Conservation (phyloP, 1,140 invertebrate genomes). For the Leptinotarsa lineolata region DNA sequence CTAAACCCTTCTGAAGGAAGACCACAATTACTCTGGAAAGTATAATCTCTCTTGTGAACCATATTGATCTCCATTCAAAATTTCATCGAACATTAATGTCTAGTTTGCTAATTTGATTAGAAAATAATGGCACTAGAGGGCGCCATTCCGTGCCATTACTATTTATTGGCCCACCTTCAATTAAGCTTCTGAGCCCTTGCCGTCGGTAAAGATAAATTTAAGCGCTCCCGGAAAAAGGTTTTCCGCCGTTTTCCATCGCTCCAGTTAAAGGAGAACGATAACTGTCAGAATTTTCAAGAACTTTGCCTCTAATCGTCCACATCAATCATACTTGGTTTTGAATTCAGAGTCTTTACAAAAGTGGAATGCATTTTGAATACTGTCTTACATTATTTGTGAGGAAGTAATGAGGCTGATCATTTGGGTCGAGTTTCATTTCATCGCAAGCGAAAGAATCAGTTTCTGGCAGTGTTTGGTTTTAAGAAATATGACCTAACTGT, state of each 20-base stretch:
- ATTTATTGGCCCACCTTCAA: conserved; percentile 45
- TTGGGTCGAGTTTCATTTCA: background rate
- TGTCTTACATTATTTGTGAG: background rate
- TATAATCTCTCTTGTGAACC: conserved; percentile 11
- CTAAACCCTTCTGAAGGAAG: background rate
- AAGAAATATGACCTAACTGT: too few species aligned
- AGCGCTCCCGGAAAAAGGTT: conserved; percentile 25
- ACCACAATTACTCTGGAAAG: conserved; percentile 3
- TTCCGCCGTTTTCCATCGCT: conserved; percentile 24
- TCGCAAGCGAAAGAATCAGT: too few species aligned
- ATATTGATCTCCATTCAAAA: conserved; percentile 31
- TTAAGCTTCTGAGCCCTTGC: conserved; percentile 39
- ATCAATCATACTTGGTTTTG: conserved; percentile 23
- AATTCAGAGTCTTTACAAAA: conserved; percentile 13
- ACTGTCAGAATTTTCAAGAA: conserved; percentile 26
- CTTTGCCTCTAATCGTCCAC: conserved; percentile 15
- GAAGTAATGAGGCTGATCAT: background rate
- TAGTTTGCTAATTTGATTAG: conserved; percentile 31
- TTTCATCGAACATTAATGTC: conserved; percentile 35
- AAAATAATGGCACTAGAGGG: conserved; percentile 43
- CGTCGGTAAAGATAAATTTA: conserved; percentile 37
- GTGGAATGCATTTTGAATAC: conserved; percentile 2
- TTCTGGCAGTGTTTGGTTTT: too few species aligned
- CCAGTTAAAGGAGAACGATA: conserved; percentile 8
- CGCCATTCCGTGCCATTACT: conserved; percentile 34